Percentiles rank a stretch among this genome's conserved stretches.
phyloP scores from a whole-genome alignment of 2,888 invertebrate species.

The Cryptocephalus moraei region DNA sequence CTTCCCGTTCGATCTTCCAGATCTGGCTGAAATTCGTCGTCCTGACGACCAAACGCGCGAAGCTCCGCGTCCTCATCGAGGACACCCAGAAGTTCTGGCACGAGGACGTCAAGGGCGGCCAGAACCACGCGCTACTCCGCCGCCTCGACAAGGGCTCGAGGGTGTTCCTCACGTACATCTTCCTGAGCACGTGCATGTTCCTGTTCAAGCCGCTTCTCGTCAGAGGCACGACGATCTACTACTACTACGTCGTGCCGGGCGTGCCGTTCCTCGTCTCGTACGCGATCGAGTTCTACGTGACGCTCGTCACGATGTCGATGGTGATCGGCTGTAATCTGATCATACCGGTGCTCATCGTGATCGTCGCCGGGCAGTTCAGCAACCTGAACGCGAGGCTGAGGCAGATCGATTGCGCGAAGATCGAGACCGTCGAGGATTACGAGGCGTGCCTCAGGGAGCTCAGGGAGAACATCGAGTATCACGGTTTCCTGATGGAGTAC shows the following conservation, averaged over 20 bases:
- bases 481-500: conserved; percentile 11
- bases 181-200: conserved; percentile 11
- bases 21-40: conserved; percentile 11
- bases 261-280: conserved; percentile 10
- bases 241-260: conserved; percentile 8
- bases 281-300: conserved; percentile 11
- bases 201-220: conserved; percentile 11
- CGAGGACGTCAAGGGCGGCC: conserved; percentile 6
- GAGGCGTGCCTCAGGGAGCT: conserved; percentile 5
- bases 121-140: conserved; percentile 6
- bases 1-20: conserved; percentile 1
- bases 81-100: conserved; percentile 9
- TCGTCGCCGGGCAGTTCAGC: conserved; percentile 12
- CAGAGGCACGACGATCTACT: conserved; percentile 11
- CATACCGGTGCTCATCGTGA: conserved; percentile 7
- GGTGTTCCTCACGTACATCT: conserved; percentile 9
- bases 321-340: conserved; percentile 13
- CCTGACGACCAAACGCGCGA: conserved; percentile 5
- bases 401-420: conserved; percentile 4
- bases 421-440: background rate
- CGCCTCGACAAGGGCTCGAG: conserved; percentile 3
- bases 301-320: conserved; percentile 11
- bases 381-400: conserved; percentile 10
- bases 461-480: conserved; percentile 8
- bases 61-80: conserved; percentile 6